Evolutionary conservation across 2,888 invertebrate species (phyloP).

Genomic region (Trissonchulus latispiculum): DNA sequence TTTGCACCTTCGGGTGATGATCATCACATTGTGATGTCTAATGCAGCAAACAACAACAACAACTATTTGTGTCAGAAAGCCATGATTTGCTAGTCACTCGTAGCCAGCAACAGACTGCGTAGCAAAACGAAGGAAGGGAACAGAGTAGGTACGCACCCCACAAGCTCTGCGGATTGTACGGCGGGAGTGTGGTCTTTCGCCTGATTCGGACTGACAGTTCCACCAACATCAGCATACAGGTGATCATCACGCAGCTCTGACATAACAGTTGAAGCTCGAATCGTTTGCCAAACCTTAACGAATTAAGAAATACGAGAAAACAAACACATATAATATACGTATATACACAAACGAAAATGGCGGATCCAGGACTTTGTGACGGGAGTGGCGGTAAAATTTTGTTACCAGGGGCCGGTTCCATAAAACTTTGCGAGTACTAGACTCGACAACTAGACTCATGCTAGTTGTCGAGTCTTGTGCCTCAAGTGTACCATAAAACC

Average conservation of each 20-base stretch:
- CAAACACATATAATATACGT: too few species aligned
- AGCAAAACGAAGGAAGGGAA: neutral
- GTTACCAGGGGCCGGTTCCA: too few species aligned
- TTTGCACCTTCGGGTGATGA: too few species aligned
- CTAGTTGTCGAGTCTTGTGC: too few species aligned
- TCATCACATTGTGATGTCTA: too few species aligned
- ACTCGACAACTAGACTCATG: too few species aligned
- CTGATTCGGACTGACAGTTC: conserved; percentile 78
- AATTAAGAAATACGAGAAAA: conserved; percentile 24
- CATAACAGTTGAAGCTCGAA: conserved; percentile 87
- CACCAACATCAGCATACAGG: conserved; percentile 89
- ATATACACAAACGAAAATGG: neutral
- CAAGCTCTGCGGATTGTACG: conserved; percentile 32
- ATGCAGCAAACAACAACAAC: too few species aligned
- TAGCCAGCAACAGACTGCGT: neutral
- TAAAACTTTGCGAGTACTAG: too few species aligned
- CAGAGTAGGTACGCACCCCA: neutral
- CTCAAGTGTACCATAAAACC: too few species aligned
- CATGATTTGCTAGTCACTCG: too few species aligned
- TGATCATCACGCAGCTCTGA: conserved; percentile 94
- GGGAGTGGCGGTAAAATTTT: neutral
- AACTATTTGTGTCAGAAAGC: too few species aligned
- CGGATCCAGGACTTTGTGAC: too few species aligned
- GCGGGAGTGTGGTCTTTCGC: conserved; percentile 35
- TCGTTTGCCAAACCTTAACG: conserved; percentile 88